A percentile compares a stretch with the other conserved stretches of the same genome.
Evolutionary conservation across 2,888 invertebrate genomes (phyloP).

Genomic region (Pantelozetes paolii): DNA sequence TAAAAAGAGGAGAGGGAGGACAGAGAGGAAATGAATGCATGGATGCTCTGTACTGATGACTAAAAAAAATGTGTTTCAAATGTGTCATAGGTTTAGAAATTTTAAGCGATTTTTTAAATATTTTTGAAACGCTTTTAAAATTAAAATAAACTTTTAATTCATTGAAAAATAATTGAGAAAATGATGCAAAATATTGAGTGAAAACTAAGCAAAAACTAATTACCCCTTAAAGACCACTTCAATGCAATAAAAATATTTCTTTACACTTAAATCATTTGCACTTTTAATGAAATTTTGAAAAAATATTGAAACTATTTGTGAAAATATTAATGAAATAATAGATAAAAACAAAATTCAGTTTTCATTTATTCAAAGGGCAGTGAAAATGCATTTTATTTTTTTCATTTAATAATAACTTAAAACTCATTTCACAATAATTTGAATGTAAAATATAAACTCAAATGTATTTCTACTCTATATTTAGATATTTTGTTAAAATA

Average conservation of each 20-base stretch:
- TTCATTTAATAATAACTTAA: background rate
- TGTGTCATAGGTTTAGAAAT: background rate
- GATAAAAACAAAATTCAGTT: background rate
- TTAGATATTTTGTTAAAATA: background rate
- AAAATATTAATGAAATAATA: background rate
- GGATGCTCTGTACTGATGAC: background rate
- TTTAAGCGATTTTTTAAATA: background rate
- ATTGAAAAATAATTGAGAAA: too few species aligned
- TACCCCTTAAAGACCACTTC: constrained; percentile 30
- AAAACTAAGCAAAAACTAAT: too few species aligned
- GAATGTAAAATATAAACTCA: background rate
- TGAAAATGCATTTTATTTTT: background rate
- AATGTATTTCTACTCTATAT: background rate
- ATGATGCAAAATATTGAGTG: too few species aligned
- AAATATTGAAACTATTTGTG: background rate
- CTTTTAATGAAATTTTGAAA: background rate
- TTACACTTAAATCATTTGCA: background rate
- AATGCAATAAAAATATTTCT: background rate
- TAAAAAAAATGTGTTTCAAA: background rate
- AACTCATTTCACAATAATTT: background rate
- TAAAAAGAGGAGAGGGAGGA: background rate
- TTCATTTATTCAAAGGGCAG: background rate
- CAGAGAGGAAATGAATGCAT: background rate
- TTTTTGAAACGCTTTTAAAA: background rate
- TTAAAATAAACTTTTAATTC: too few species aligned